phyloP scores from a whole-genome alignment of 2,113 vertebrate genomes.

The Prinia subflava region DNA sequence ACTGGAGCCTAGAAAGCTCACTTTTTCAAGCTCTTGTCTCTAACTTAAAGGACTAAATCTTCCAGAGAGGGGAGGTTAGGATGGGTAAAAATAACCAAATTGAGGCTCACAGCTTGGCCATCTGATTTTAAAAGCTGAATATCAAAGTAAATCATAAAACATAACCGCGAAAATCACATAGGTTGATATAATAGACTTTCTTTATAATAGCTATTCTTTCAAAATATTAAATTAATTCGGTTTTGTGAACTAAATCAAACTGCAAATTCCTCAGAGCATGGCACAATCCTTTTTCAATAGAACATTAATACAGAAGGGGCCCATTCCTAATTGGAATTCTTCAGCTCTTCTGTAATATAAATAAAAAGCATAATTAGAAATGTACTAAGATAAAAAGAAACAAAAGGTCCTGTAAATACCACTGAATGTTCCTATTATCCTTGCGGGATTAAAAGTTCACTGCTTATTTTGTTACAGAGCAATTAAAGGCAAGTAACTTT shows the following conservation, averaged over 20 bases:
- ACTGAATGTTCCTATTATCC: neutral
- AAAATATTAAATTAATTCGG: neutral
- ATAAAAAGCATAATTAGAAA: conserved; percentile 15
- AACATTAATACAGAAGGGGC: neutral
- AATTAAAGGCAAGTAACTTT: neutral
- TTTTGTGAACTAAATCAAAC: neutral
- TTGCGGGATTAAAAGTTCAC: neutral
- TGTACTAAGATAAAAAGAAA: conserved; percentile 28
- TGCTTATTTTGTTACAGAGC: conserved; percentile 2
- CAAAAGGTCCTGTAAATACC: conserved; percentile 30
- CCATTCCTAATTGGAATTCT: neutral
- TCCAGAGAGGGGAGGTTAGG: rapidly evolving
- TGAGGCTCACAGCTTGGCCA: neutral
- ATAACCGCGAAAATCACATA: neutral
- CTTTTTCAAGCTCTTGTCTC: neutral
- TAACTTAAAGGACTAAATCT: neutral
- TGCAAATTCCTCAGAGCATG: neutral
- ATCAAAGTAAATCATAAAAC: neutral
- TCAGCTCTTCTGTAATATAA: neutral
- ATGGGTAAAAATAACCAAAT: neutral
- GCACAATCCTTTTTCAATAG: neutral
- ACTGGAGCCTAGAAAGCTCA: neutral
- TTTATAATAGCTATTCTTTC: neutral
- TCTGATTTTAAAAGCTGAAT: neutral
- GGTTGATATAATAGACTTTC: neutral